Evolutionary conservation across 2,888 invertebrate species (phyloP), one percentile per base, ranked within the genome.

Genomic region (Lysandra coridon): DNA sequence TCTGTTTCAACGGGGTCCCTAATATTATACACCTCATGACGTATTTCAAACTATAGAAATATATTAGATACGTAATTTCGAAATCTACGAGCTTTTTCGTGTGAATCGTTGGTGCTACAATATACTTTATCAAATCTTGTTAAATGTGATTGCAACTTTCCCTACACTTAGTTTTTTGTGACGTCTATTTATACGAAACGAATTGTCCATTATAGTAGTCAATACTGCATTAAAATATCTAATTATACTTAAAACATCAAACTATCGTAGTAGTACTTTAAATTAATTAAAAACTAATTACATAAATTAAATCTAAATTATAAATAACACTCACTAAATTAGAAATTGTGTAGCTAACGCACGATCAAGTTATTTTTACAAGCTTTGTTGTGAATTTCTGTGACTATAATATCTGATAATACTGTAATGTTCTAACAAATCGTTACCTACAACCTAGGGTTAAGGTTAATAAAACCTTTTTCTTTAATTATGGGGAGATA

Each of bases 71-170:
- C 64, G 30, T 30, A 64, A 30, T 30, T 69, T 33, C 33, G 33
- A 37, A 44, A 40, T 44, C n/a, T 74, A 74, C 74, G 74, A 44
- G 40, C 74, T 44, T n/a, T 40, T 44, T 23, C 6, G 7, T 44
- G 74, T 74, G 74, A 40, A 17, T 40, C 40, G 37, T 73, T 73
- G 40, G n/a, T 74, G n/a, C 74, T 74, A 44, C 74, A 74, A 74
- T 33, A 76, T 33, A 57, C 53, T 76, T 57, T 76, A 75, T 75
- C 75, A 49, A 44, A 75, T 44, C 40, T 75, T 75, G 44, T 75
- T 75, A 75, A 30, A 75, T 49, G 75, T 75, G 49, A 75, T 75
- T 75, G 75, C 74, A 75, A 75, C 49, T 49, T 75, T 75, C 12
- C 49, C 75, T 75, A 75, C 40, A 44, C 23, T 75, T 75, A 49